Conservation (phyloP, 2,888 invertebrate species). For the Lasius fuliginosus region DNA sequence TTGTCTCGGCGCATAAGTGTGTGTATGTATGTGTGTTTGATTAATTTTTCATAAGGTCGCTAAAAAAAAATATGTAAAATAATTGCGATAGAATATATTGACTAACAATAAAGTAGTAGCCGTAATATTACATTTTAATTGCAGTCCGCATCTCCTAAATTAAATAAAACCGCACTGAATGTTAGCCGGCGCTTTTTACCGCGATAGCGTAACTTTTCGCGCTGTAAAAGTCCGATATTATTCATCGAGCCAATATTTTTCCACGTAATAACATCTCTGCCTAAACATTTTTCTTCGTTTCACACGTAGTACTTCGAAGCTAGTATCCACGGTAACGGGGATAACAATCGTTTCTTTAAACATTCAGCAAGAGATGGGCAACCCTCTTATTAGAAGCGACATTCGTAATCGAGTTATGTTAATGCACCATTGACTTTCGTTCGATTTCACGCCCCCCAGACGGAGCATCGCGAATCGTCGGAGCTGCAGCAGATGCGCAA, state of each 20-base stretch:
- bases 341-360: conserved; percentile 46
- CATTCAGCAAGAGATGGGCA: conserved; percentile 15
- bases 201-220: conserved; percentile 9
- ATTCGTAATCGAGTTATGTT: conserved; percentile 41
- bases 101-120: not conserved
- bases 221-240: conserved; percentile 19
- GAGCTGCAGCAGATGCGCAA: conserved; percentile 68
- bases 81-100: not conserved
- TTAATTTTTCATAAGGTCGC: conserved; percentile 4
- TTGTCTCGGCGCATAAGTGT: not conserved
- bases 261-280: conserved; percentile 37
- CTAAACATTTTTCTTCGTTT: conserved; percentile 35
- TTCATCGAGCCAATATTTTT: conserved; percentile 53
- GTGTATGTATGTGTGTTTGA: not conserved
- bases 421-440: conserved; percentile 62
- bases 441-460: conserved; percentile 70
- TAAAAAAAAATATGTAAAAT: not conserved
- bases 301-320: not conserved
- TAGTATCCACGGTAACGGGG: not conserved
- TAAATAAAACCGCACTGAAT: not conserved
- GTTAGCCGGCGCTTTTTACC: conserved; percentile 18
- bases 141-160: not conserved
- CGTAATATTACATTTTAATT: conserved; percentile 9
- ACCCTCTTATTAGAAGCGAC: conserved; percentile 20
- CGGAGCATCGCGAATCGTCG: conserved; percentile 48